Evolutionary conservation across 2,888 invertebrate genomes (phyloP), one percentile per base, ranked within the genome.

Genomic region (Cinara cedri): DNA sequence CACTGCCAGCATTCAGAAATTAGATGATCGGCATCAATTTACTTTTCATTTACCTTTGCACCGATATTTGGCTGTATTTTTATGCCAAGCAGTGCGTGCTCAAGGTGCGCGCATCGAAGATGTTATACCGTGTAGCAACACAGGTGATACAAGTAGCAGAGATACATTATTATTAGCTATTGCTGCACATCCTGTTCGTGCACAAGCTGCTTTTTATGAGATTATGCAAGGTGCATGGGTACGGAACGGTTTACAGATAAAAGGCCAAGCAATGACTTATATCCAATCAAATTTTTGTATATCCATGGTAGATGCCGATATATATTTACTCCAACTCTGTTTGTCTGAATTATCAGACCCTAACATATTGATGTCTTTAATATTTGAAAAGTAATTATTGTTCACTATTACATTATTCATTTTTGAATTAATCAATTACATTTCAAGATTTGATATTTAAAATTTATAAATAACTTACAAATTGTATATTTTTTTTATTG

Each of bases 231-330:
- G 95, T 11, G 90, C 97, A 85, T 98, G 98, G 98, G 96, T 84
- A 74, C 91, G 98, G 82, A 98, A 98, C 87, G 98, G 98, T 0
- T 89, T 97, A 13, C 97, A 97, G 88, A 97, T 98, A 85, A 96
- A 95, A 86, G 97, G 97, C n/a, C 98, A 98, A 87, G 97, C 97
- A 51, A 97, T 97, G 97, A 97, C 97, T 21, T 98, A 98, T 87
- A 95, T 97, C 84, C 98, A 98, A 87, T 96, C 96, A 83, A 97
- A 98, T 87, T 98, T 98, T 88, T 98, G 97, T 88, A 97, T 97
- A 87, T 97, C 97, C 14, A 97, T 98, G 95, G 95, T 97, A 14
- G 98, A 98, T 86, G 95, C 97, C 85, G 98, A 98, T 88, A 88
- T 98, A 83, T 98, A 95, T 87, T 91, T 98, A 84, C 88, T 98